These are phyloP conservation scores for Brachylomia viminalis DNA, from an alignment of 2,888 invertebrate species.

Conservation along the genomic window DNA sequence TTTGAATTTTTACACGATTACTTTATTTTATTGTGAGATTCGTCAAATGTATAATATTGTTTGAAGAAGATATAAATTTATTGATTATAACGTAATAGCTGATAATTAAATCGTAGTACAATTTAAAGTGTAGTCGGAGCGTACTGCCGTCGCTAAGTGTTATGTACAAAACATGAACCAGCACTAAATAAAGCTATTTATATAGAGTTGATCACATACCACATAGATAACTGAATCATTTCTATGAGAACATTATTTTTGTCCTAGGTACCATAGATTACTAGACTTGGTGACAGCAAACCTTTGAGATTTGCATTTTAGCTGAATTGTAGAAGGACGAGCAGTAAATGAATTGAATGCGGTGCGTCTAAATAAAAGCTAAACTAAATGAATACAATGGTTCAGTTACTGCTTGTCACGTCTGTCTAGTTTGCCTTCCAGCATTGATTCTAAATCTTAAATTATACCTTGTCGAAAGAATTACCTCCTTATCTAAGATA, in stretches of 20 bases:
- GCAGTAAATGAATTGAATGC: slow-evolving; percentile 45
- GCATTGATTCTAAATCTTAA: slow-evolving; percentile 49
- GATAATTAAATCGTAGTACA: slow-evolving; percentile 78
- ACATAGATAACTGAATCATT: slow-evolving; percentile 52
- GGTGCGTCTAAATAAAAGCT: not conserved
- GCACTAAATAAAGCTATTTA: slow-evolving; percentile 68
- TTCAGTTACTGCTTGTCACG: slow-evolving; percentile 47
- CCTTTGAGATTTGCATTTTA: slow-evolving; percentile 50
- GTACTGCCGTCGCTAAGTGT: slow-evolving; percentile 68
- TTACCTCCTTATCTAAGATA: slow-evolving; percentile 60
- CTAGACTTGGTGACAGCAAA: slow-evolving; percentile 70
- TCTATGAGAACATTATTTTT: slow-evolving; percentile 65
- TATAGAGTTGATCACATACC: slow-evolving; percentile 64
- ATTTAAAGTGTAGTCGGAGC: slow-evolving; percentile 73
- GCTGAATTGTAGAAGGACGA: slow-evolving; percentile 24
- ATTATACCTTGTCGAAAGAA: slow-evolving; percentile 44
- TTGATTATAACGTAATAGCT: slow-evolving; percentile 72
- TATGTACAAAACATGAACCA: slow-evolving; percentile 55
- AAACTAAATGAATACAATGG: not conserved
- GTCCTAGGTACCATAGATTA: slow-evolving; percentile 63
- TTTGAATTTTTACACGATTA: slow-evolving; percentile 75
- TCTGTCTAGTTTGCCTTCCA: slow-evolving; percentile 44
- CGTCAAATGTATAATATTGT: slow-evolving; percentile 51
- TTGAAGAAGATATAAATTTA: slow-evolving; percentile 63
- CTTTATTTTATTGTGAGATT: slow-evolving; percentile 65